These are phyloP conservation scores for Syrmaticus mikado DNA, from an alignment of 2,113 vertebrate genomes.

Conservation along the genomic window DNA sequence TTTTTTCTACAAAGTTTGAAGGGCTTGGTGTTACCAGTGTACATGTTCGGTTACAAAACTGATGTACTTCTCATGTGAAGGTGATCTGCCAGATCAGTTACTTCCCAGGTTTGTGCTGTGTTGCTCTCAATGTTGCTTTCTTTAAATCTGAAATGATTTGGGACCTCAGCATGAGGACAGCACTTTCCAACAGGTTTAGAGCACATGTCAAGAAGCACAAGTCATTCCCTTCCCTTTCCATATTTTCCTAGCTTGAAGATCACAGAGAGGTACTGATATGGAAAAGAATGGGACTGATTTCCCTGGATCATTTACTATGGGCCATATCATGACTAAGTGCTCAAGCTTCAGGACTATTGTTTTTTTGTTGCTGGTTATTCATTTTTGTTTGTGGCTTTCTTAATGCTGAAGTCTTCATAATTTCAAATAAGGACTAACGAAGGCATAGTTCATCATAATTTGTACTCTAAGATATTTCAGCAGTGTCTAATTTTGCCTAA, in stretches of 20 bases:
- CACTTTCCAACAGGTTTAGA: neutral
- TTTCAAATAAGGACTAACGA: neutral
- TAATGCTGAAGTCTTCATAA: neutral
- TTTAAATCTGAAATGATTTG: neutral
- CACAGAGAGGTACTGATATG: neutral
- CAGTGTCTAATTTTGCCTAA: neutral
- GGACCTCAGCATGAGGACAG: neutral
- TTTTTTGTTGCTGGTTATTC: neutral
- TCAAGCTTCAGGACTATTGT: neutral
- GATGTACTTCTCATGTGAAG: neutral
- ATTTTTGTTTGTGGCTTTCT: neutral
- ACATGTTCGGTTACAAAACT: neutral
- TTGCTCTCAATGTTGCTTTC: neutral
- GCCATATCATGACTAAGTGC: accelerated
- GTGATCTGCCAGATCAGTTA: neutral
- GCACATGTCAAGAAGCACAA: neutral
- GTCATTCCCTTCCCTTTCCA: neutral
- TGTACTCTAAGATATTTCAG: neutral
- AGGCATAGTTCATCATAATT: neutral
- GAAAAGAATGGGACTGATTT: neutral
- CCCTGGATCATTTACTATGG: neutral
- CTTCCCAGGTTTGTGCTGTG: neutral
- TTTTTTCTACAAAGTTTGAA: neutral
- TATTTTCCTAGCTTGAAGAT: neutral
- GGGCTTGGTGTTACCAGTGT: neutral